A percentile compares a stretch with the other conserved stretches of the same genome.
phyloP scores from a whole-genome alignment of 2,888 invertebrate species.

The Chalcosyrphus nemorum region DNA sequence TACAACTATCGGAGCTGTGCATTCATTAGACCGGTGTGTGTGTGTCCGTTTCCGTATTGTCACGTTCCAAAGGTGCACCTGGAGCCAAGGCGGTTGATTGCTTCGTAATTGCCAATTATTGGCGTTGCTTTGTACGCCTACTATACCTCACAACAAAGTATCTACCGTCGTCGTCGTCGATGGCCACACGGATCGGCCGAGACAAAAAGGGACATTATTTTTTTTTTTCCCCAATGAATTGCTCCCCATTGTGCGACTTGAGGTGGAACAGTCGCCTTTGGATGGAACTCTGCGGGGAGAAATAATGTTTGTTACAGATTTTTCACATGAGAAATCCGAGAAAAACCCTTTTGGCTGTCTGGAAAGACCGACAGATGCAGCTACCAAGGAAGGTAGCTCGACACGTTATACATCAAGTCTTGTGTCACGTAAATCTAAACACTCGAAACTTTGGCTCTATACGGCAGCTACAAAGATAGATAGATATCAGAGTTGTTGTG shows the following conservation, averaged over 20 bases:
- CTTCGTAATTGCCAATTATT: constrained; percentile 77
- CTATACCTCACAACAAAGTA: constrained; percentile 41
- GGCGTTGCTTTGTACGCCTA: constrained; percentile 69
- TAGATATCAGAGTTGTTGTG: constrained; percentile 40
- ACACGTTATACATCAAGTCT: constrained; percentile 68
- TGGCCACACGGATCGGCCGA: constrained; percentile 5
- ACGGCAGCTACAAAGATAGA: constrained; percentile 43
- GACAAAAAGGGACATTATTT: constrained; percentile 61
- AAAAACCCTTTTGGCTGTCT: constrained; percentile 17
- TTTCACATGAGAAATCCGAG: constrained; percentile 44
- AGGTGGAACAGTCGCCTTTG: constrained; percentile 25
- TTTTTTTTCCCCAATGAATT: constrained; percentile 69
- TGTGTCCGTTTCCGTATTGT: constrained; percentile 64
- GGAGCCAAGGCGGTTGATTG: constrained; percentile 64
- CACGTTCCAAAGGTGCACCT: constrained; percentile 64
- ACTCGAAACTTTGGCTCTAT: constrained; percentile 34
- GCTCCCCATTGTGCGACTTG: constrained; percentile 63
- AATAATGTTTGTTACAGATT: constrained; percentile 61
- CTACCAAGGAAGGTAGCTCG: constrained; percentile 55
- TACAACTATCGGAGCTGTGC: background rate
- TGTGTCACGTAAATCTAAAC: constrained; percentile 67
- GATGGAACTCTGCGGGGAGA: constrained; percentile 59
- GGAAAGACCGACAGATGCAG: constrained; percentile 46
- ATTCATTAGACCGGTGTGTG: constrained; percentile 17
- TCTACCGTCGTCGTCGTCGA: constrained; percentile 13